Conservation (phyloP, 1,140 invertebrate genomes). For the Drosophila tsacasi region DNA sequence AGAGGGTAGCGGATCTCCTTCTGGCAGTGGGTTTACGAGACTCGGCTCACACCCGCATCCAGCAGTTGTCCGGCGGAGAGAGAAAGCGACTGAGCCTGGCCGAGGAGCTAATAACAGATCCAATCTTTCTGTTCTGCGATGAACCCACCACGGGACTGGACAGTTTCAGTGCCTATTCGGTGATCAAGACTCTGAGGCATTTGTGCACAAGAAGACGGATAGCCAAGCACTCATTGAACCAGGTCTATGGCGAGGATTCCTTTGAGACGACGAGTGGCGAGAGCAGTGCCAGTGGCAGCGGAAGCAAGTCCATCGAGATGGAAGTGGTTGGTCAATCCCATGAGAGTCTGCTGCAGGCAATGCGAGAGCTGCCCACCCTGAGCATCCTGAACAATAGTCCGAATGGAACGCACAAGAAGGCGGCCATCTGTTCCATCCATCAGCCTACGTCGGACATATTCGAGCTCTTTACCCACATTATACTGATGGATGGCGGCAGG, state of each 20-base stretch:
- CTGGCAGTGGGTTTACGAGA: conserved; percentile 89
- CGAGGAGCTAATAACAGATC: conserved; percentile 92
- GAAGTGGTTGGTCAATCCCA: conserved; percentile 58
- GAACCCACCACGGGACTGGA: conserved; percentile 94
- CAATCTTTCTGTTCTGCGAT: conserved; percentile 92
- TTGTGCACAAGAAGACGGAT: conserved; percentile 72
- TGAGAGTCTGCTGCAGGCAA: conserved; percentile 58
- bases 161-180: conserved; percentile 91
- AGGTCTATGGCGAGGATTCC: conserved; percentile 79
- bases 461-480: conserved; percentile 92
- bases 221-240: conserved; percentile 63
- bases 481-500: conserved; percentile 91
- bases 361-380: conserved; percentile 66
- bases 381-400: conserved; percentile 67
- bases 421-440: conserved; percentile 94
- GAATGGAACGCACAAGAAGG: conserved; percentile 87
- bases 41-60: conserved; percentile 89
- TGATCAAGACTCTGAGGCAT: conserved; percentile 89
- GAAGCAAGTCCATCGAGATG: conserved; percentile 75
- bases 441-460: conserved; percentile 95
- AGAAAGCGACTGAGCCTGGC: conserved; percentile 94
- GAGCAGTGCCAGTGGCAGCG: conserved; percentile 48
- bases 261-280: conserved; percentile 66
- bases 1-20: conserved; percentile 85
- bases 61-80: conserved; percentile 93